Evolutionary conservation across 2,888 invertebrate genomes (phyloP).

Genomic region (Labia minor): DNA sequence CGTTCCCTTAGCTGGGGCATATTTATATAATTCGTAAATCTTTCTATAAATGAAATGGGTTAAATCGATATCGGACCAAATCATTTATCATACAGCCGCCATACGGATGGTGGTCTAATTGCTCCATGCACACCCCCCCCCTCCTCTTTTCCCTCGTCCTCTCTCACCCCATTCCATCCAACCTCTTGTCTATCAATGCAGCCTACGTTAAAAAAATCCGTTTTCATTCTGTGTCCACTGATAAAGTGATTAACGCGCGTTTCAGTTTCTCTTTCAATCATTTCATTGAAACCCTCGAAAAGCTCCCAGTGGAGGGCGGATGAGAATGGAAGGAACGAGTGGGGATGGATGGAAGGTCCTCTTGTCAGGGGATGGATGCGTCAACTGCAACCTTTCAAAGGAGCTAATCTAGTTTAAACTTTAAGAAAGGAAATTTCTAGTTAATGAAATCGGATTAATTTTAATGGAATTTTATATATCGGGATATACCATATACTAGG

Average conservation of each 20-base stretch:
- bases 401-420: constrained; percentile 4
- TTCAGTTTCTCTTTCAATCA: constrained; percentile 13
- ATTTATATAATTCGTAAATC: constrained; percentile 13
- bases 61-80: neutral
- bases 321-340: neutral
- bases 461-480: neutral
- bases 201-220: constrained; percentile 3
- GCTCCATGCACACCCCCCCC: neutral
- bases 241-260: constrained; percentile 13
- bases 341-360: neutral
- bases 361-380: constrained; percentile 1
- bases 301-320: neutral
- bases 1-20: neutral
- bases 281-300: constrained; percentile 13
- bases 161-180: neutral
- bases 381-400: constrained; percentile 3
- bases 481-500: no score
- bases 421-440: neutral
- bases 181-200: constrained; percentile 3
- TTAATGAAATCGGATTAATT: constrained; percentile 1
- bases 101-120: constrained; percentile 4
- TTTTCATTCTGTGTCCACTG: constrained; percentile 13
- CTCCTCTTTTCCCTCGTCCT: neutral
- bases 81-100: constrained; percentile 13
- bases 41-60: neutral